Evolutionary conservation across 2,888 invertebrate species (phyloP).

Genomic region (Falcaria lacertinaria): DNA sequence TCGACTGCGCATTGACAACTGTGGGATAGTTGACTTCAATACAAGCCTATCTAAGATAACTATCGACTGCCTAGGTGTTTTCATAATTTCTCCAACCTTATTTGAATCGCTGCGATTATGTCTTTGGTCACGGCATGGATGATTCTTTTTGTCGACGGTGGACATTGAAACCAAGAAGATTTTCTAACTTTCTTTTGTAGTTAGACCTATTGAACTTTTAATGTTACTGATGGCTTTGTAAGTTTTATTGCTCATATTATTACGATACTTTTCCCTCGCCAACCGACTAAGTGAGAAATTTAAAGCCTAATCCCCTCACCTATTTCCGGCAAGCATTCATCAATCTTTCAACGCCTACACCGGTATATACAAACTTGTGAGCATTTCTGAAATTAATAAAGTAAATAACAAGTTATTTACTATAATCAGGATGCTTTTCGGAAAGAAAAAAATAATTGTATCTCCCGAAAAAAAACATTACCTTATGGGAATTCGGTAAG

Average conservation of each 20-base stretch:
- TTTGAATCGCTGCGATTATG: constrained; percentile 32
- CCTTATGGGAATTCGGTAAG: too few species aligned
- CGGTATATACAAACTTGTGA: background rate
- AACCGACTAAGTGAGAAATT: too few species aligned
- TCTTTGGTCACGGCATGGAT: constrained; percentile 13
- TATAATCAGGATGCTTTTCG: too few species aligned
- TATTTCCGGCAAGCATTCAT: background rate
- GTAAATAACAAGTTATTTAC: too few species aligned
- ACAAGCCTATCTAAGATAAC: constrained; percentile 49
- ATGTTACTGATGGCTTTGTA: too few species aligned
- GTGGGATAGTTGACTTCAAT: constrained; percentile 66
- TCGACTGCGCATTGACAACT: constrained; percentile 66
- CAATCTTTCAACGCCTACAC: background rate
- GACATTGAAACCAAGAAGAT: background rate
- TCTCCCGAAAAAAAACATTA: too few species aligned
- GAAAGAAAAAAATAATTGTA: background rate
- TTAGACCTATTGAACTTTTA: background rate
- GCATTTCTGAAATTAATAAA: background rate
- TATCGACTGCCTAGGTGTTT: constrained; percentile 61
- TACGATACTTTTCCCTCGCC: too few species aligned
- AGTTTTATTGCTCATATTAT: too few species aligned
- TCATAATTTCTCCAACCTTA: constrained; percentile 62
- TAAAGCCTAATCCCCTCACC: background rate
- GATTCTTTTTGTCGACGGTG: background rate
- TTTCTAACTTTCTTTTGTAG: background rate